Evolutionary conservation across 1,140 invertebrate species (phyloP), one percentile per base, ranked within the genome.

Genomic region (Neelides sp.): DNA sequence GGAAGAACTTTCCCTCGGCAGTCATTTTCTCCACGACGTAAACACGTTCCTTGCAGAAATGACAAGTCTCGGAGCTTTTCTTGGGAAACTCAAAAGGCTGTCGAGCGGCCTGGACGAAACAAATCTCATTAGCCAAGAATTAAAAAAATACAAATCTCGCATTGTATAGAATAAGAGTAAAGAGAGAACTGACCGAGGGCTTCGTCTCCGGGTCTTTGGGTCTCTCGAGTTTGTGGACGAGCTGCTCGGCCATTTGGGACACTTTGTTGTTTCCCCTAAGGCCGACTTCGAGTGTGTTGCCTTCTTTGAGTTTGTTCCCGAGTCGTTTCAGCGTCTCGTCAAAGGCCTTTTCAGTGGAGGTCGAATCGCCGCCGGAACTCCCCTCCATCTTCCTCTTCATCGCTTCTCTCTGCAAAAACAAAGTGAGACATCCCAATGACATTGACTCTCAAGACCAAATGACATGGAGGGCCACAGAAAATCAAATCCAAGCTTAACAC

Each of bases 11-110:
- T 34, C 84, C 85, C 71, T 91, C 86, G 4, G 86, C 82, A 62
- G 75, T 83, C 59, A 88, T 73, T 50, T 83, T 74, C 66, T 93
- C 87, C 78, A 91, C 85, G 13, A 90, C 70, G 64, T 92, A 92
- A 24, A 92, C 88, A 13, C 83, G 73, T 66, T 87, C 85, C 50
- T 78, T 74, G 68, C 88, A 93, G 69, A 89, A 87, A 66, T 86
- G 82, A 65, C 87, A 92, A 55, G 77, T 74, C 66, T 88, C 84
- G 24, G 80, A 83, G 32, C 75, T 75, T 66, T 78, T 76, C 19
- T 73, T 69, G 27, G 75, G 77, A 46, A 81, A 66, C 17, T 70
- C 68, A 54, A 79, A 63, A 19, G 73, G 69, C 32, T 74, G 69
- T 56, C 76, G 77, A 51, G 70, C 72, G 61, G 71, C 77, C 76